A percentile compares a stretch with the other conserved stretches of the same genome.
Conservation (phyloP, 2,888 invertebrate genomes). For the Coleophora deauratella region DNA sequence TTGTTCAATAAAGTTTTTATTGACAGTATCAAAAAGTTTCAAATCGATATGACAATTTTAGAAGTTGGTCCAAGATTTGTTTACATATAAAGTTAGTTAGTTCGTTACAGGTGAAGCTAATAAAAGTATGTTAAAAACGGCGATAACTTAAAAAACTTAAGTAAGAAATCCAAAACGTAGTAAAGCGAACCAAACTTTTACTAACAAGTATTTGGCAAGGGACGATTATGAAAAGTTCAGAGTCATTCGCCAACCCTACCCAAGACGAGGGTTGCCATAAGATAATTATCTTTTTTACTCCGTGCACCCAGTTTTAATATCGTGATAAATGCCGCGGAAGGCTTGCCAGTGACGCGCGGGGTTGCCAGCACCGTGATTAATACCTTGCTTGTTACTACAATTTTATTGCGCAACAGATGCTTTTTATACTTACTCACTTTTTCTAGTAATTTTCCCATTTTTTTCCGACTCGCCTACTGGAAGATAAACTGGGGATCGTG, state of each 20-base stretch:
- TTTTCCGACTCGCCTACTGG: slow-evolving; percentile 18
- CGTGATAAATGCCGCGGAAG: slow-evolving; percentile 71
- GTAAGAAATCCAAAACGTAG: too few species aligned
- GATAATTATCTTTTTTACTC: slow-evolving; percentile 74
- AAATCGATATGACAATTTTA: too few species aligned
- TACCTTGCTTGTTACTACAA: slow-evolving; percentile 49
- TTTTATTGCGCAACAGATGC: slow-evolving; percentile 62
- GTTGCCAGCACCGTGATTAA: slow-evolving; percentile 47
- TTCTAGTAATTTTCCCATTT: slow-evolving; percentile 44
- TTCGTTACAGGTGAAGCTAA: too few species aligned
- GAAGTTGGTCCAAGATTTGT: too few species aligned
- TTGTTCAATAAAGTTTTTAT: too few species aligned
- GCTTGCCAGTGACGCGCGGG: slow-evolving; percentile 67
- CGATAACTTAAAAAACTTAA: too few species aligned
- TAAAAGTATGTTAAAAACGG: too few species aligned
- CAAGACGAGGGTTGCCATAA: slow-evolving; percentile 65
- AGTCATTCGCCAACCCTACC: slow-evolving; percentile 37
- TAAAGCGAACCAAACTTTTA: too few species aligned
- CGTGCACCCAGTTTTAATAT: slow-evolving; percentile 67
- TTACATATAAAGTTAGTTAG: too few species aligned
- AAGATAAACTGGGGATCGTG: slow-evolving; percentile 41
- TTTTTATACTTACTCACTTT: slow-evolving; percentile 43
- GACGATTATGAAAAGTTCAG: too few species aligned
- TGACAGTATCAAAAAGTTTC: too few species aligned
- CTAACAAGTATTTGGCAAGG: too few species aligned